These are phyloP conservation scores for Steromphala cineraria DNA, from an alignment of 2,888 invertebrate genomes.

Conservation along the genomic window DNA sequence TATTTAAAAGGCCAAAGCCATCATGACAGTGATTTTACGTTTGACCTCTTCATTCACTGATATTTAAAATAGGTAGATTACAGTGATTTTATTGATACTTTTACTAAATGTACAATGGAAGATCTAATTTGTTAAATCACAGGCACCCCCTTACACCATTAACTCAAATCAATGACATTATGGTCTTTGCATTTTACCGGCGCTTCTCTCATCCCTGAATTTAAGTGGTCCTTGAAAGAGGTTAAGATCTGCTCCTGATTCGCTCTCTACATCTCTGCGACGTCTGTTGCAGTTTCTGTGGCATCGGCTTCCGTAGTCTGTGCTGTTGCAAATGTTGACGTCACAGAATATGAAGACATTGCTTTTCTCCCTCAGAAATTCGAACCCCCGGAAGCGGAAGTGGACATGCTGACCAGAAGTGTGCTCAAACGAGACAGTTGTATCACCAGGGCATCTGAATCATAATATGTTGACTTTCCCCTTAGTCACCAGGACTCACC, in stretches of 20 bases:
- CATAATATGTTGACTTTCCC: too few species aligned
- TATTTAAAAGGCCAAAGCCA: too few species aligned
- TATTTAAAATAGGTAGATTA: too few species aligned
- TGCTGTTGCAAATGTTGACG: conserved; percentile 2
- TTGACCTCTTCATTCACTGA: too few species aligned
- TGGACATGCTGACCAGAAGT: background rate
- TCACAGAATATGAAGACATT: background rate
- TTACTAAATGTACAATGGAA: too few species aligned
- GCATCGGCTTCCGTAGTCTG: background rate
- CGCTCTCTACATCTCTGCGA: background rate
- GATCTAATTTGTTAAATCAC: too few species aligned
- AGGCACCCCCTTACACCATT: too few species aligned
- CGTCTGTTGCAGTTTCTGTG: background rate
- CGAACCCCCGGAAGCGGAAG: conserved; percentile 7
- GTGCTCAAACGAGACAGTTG: background rate
- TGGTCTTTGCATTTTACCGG: background rate
- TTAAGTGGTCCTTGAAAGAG: background rate
- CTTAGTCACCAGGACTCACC: too few species aligned
- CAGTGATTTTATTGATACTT: too few species aligned
- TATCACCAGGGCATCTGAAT: background rate
- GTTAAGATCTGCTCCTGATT: background rate
- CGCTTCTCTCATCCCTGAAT: background rate
- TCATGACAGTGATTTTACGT: too few species aligned
- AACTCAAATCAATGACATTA: too few species aligned
- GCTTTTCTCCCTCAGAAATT: background rate